These are phyloP conservation scores for Thymelicus lineola DNA, from an alignment of 2,888 invertebrate species.

Conservation along the genomic window DNA sequence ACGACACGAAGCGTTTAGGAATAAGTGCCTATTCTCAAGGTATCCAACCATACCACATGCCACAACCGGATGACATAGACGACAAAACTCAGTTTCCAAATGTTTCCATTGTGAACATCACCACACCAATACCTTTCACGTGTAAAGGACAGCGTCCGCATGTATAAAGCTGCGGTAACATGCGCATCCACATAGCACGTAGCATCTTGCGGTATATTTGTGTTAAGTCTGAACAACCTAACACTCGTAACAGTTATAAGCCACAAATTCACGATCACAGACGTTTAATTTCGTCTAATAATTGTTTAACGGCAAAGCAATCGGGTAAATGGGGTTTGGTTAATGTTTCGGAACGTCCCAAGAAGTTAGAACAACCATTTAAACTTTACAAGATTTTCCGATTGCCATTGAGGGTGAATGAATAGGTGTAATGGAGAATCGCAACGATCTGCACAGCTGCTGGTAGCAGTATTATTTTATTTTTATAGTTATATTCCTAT, in stretches of 20 bases:
- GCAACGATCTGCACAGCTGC: conserved; percentile 20
- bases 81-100: no score
- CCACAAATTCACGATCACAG: conserved; percentile 22
- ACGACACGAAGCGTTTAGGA: background rate
- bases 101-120: no score
- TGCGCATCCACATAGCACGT: no score
- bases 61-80: no score
- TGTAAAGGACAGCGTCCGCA: no score
- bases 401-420: conserved; percentile 22
- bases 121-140: no score
- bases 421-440: conserved; percentile 22
- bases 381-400: conserved; percentile 44
- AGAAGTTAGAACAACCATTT: conserved; percentile 40
- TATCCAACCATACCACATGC: no score
- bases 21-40: no score
- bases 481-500: no score
- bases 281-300: conserved; percentile 26
- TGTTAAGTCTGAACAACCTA: background rate
- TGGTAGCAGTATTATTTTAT: conserved; percentile 12
- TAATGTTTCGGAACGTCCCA: conserved; percentile 29
- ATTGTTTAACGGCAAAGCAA: conserved; percentile 32
- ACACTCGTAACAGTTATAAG: background rate
- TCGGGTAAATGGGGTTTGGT: conserved; percentile 31
- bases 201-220: no score
- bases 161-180: no score